Evolutionary conservation across 1,140 invertebrate species (phyloP).

Genomic region (Parapsyche elsis): DNA sequence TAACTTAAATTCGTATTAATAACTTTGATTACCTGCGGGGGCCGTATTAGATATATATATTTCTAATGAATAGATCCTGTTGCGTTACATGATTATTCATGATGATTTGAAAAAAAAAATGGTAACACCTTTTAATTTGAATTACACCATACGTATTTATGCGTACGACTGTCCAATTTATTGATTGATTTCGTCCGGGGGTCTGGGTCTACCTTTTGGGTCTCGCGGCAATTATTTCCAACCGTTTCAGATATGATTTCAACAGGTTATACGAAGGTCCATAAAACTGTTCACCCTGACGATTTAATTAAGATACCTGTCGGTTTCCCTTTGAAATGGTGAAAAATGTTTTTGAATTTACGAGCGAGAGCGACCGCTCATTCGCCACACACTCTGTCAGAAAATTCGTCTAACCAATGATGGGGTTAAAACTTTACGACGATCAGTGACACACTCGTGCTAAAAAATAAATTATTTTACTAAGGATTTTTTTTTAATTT

Average conservation of each 20-base stretch:
- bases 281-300: slow-evolving; percentile 39
- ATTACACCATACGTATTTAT: not conserved
- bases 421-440: slow-evolving; percentile 1
- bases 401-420: not conserved
- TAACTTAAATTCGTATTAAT: slow-evolving; percentile 16
- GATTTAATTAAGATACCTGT: slow-evolving; percentile 47
- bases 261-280: slow-evolving; percentile 30
- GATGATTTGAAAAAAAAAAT: not conserved
- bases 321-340: slow-evolving; percentile 31
- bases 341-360: slow-evolving; percentile 37
- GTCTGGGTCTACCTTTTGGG: not conserved
- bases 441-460: not conserved
- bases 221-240: slow-evolving; percentile 25
- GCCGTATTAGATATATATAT: not conserved
- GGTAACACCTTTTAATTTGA: slow-evolving; percentile 19
- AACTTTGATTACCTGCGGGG: not conserved
- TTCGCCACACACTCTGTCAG: slow-evolving; percentile 2
- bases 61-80: too few relatives aligned
- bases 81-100: not conserved
- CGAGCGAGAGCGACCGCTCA: not conserved
- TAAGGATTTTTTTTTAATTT: too few relatives aligned
- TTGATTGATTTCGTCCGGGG: slow-evolving; percentile 29
- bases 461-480: not conserved
- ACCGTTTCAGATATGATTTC: slow-evolving; percentile 37
- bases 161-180: not conserved